Percentiles rank a stretch among this genome's conserved stretches.
phyloP scores from a whole-genome alignment of 2,888 invertebrate species.

The Thecophora atra region DNA sequence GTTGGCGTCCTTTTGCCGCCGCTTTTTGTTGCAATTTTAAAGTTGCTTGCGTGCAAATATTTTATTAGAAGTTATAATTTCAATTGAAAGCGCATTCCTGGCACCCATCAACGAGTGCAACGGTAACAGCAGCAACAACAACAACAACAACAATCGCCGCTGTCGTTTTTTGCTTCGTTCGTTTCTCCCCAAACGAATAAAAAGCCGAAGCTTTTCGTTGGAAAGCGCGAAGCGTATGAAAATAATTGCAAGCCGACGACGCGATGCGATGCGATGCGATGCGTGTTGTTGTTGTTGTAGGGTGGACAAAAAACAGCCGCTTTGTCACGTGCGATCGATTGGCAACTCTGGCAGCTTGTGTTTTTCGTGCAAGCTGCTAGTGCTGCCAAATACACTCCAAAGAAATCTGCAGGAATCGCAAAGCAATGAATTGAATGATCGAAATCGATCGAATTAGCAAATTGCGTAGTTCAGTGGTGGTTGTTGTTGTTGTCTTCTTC shows the following conservation, averaged over 20 bases:
- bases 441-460: neutral
- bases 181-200: neutral
- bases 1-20: constrained; percentile 32
- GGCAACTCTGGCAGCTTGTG: neutral
- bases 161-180: neutral
- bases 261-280: too few relatives aligned
- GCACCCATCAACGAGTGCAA: constrained; percentile 47
- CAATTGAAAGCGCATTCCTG: constrained; percentile 53
- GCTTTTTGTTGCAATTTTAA: constrained; percentile 39
- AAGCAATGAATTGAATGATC: neutral
- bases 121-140: constrained; percentile 15
- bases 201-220: neutral
- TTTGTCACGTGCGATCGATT: neutral
- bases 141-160: neutral
- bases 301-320: neutral
- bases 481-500: constrained; percentile 12
- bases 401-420: neutral
- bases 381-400: neutral
- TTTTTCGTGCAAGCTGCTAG: neutral
- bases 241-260: constrained; percentile 22
- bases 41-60: constrained; percentile 57
- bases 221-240: neutral
- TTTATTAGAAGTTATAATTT: constrained; percentile 58
- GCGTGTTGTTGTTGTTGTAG: constrained; percentile 22
- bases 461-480: neutral